Evolutionary conservation across 1,140 invertebrate species (phyloP).

Genomic region (Atta colombica): DNA sequence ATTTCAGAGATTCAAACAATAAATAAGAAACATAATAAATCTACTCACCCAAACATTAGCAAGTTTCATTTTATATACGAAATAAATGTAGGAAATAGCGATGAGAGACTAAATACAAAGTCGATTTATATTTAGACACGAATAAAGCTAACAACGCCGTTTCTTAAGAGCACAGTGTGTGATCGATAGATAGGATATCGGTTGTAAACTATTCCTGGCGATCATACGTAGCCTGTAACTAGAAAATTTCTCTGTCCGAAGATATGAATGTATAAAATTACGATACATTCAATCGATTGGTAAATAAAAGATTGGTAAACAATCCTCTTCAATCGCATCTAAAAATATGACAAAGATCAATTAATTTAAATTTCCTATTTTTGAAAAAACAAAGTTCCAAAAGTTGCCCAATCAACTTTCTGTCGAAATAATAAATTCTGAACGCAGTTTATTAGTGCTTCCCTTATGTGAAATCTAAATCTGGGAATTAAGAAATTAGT

Average conservation of each 20-base stretch:
- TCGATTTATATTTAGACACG: constrained; percentile 48
- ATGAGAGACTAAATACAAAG: constrained; percentile 27
- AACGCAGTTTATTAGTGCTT: background rate
- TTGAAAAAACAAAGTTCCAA: background rate
- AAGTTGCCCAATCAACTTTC: background rate
- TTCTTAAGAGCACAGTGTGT: constrained; percentile 25
- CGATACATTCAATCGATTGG: background rate
- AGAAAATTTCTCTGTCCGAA: background rate
- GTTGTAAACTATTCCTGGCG: constrained; percentile 27
- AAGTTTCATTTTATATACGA: background rate
- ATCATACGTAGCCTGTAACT: background rate
- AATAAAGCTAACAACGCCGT: constrained; percentile 5
- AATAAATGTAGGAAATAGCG: constrained; percentile 24
- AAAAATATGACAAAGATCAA: background rate
- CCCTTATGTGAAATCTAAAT: background rate
- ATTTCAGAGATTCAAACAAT: background rate
- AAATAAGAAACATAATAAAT: constrained; percentile 12
- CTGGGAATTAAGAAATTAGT: background rate
- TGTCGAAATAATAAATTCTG: background rate
- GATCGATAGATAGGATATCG: constrained; percentile 56
- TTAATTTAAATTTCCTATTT: background rate
- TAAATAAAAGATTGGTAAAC: background rate
- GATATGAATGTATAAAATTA: background rate
- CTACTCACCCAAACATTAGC: background rate
- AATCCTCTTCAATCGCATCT: background rate